Base-by-base conservation (phyloP, 2,888 invertebrate genomes). In the Trissolcus brochymenae region DNA sequence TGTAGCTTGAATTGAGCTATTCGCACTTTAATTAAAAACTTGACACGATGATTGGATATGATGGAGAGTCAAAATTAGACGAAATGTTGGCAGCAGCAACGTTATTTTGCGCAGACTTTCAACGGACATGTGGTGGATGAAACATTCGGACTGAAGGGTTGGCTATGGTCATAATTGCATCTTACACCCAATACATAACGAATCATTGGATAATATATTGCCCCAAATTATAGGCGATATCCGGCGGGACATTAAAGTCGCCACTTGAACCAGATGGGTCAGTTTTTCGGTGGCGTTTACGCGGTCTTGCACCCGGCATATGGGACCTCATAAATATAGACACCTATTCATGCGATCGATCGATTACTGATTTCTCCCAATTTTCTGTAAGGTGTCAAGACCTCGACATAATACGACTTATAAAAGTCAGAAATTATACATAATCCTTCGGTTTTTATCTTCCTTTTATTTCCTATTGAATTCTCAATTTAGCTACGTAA, bases 201-300 rank as follows among this genome's bases (percentile, higher is more conserved):
- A 87, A 88, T 87, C 86, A 86, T 84, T 83, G 83, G 86, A 85
- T 88, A 87, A 89, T 89, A 88, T 88, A 89, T 89, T 87, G 87
- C 87, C 86, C 83, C 79, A 87, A 89, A 89, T 89, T 88, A 88
- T 87, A 87, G 88, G 85, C 85, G 88, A 88, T 87, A 87, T 86
- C 84, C 85, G 81, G 78, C 86, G 80, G 82, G 86, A 86, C 86
- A 86, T 87, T 85, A 87, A 83, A 85, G 82, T 85, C 85, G 83
- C 85, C 86, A 85, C 87, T 87, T 83, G 81, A 83, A 81, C 87
- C 87, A 87, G 86, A 87, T 86, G 86, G 87, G 84, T 82, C 82
- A 82, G 80, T 85, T 84, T 35, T 83, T 84, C 83, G 81, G 84
- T 86, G 85, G 84, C 84, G 78, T 68, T 35, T 76, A 70, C 72